Evolutionary conservation across 1,140 invertebrate species (phyloP).

Genomic region (Drosophila asahinai): DNA sequence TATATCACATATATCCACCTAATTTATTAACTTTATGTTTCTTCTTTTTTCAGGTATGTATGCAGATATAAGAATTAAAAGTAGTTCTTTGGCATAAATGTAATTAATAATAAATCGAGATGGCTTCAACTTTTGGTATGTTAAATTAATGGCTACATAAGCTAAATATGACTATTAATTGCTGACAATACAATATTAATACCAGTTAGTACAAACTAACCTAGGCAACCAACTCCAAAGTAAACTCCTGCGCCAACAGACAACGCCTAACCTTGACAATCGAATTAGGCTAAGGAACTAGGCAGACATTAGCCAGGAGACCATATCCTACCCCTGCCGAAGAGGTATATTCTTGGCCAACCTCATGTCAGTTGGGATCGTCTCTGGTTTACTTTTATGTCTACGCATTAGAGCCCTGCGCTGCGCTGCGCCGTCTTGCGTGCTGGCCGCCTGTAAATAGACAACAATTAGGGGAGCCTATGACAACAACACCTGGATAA

Average conservation of each 20-base stretch:
- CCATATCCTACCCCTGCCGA: conserved; percentile 33
- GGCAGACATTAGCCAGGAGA: conserved; percentile 30
- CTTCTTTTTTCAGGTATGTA: conserved; percentile 53
- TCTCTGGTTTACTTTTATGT: conserved; percentile 61
- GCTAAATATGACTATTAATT: background rate
- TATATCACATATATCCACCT: too few relatives aligned
- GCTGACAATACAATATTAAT: background rate
- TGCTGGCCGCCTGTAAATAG: conserved; percentile 71
- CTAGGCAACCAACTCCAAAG: conserved; percentile 15
- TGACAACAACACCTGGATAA: conserved; percentile 78
- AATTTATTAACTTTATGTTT: background rate
- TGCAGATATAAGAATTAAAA: background rate
- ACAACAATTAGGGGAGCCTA: conserved; percentile 80
- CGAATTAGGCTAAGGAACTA: conserved; percentile 60
- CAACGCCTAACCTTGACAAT: conserved; percentile 68
- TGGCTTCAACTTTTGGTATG: conserved; percentile 63
- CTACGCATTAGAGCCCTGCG: conserved; percentile 54
- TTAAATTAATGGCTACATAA: conserved; percentile 6
- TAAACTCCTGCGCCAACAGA: conserved; percentile 27
- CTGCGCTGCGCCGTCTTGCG: conserved; percentile 47
- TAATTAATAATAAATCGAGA: conserved; percentile 14
- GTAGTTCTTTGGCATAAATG: background rate
- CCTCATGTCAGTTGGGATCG: conserved; percentile 23
- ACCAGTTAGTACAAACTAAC: conserved; percentile 8
- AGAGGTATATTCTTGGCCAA: conserved; percentile 2